Evolutionary conservation across 1,140 invertebrate species (phyloP), one percentile per base, ranked within the genome.

Genomic region (Eciton burchellii): DNA sequence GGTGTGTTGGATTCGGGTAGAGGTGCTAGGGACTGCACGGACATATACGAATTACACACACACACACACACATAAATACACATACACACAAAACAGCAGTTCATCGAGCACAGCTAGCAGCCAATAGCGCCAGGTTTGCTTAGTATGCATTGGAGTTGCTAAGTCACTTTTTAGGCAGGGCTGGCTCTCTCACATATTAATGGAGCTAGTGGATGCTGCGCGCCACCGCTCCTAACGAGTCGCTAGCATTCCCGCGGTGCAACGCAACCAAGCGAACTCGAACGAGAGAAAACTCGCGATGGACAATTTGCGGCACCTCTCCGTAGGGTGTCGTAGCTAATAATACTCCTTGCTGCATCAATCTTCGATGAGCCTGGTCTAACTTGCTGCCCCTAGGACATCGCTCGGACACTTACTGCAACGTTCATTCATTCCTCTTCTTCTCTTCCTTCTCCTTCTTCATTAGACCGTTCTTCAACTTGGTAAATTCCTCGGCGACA

Each of bases 141-240:
- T 94, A 93, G 92, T 94, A 94, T 94, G 93, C 93, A 94, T 94
- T 93, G 92, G 85, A 94, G 91, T 93, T 93, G 89, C 90, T 91
- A 92, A 93, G 91, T 93, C 90, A 93, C 91, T 93, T 93, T 93
- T 93, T 92, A 92, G 90, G 84, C 84, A 89, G 84, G 88, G 88
- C 60, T 73, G 85, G 16, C 83, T 62, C 86, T 86, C 84, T 90
- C 88, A 91, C 91, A 89, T 91, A 91, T 91, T 92, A 92, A 92
- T 92, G 82, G 88, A 92, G 86, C 89, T 35, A 70, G 70, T 83
- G 85, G 84, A 54, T 86, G 63, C 56, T 86, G 63, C 56, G 57
- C 70, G 56, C 57, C 24, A 21, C 8, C 21, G 82, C 56, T 87
- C 29, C 81, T 87, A 87, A 87, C 85, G 72, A 86, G 73, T 70